Percentiles rank a stretch among this genome's conserved stretches.
phyloP scores from a whole-genome alignment of 2,113 vertebrate genomes.

The Casuarius casuarius region DNA sequence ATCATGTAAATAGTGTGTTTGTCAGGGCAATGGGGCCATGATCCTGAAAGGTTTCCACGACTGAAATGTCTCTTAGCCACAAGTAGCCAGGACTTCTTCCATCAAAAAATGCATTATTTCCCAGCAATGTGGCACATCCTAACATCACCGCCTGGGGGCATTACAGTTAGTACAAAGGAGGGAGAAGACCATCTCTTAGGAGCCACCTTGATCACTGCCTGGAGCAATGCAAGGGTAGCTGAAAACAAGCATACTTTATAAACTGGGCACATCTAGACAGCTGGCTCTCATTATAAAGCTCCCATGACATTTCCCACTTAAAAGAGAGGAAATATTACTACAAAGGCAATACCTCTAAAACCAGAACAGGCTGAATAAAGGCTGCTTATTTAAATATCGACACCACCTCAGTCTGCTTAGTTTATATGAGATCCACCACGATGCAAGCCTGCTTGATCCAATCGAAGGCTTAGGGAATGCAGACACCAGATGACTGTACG shows the following conservation, averaged over 20 bases:
- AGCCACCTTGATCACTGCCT: not conserved
- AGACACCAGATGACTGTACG: not conserved
- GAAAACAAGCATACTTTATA: not conserved
- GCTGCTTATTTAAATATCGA: not conserved
- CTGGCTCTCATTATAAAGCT: not conserved
- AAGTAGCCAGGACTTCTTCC: not conserved
- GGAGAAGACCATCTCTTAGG: not conserved
- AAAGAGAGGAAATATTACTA: not conserved
- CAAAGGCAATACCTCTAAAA: not conserved
- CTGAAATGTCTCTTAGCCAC: not conserved
- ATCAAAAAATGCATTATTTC: not conserved
- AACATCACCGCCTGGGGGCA: not conserved
- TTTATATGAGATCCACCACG: not conserved
- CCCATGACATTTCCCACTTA: not conserved
- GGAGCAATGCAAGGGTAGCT: not conserved
- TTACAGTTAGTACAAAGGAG: rapidly evolving
- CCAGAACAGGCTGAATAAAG: not conserved
- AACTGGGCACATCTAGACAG: not conserved
- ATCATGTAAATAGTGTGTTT: not conserved
- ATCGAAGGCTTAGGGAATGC: not conserved
- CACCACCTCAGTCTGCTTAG: not conserved
- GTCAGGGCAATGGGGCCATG: not conserved
- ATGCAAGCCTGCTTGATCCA: not conserved
- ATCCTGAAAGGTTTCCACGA: not conserved
- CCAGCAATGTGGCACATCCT: rapidly evolving